These are phyloP conservation scores for Pitta sordida DNA, from an alignment of 2,113 vertebrate species.

Conservation along the genomic window DNA sequence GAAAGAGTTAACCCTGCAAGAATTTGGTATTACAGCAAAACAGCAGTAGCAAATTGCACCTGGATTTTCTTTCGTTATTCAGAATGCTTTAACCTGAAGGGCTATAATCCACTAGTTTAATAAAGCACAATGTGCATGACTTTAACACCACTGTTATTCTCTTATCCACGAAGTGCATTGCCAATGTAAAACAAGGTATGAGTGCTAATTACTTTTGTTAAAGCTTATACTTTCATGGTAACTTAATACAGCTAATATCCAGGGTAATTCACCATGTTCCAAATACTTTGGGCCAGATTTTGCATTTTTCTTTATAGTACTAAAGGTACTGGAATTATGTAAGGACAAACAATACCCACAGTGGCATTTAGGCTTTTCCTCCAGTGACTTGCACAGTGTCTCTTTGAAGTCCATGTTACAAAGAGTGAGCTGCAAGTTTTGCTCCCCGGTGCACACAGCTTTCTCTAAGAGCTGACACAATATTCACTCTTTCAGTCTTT, in stretches of 20 bases:
- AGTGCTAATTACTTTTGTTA: conserved; percentile 33
- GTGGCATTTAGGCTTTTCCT: neutral
- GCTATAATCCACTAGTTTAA: neutral
- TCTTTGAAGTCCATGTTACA: conserved; percentile 8
- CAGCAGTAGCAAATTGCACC: neutral
- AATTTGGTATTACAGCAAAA: neutral
- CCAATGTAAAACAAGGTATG: neutral
- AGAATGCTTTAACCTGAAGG: conserved; percentile 11
- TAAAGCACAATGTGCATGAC: neutral
- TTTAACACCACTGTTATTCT: neutral
- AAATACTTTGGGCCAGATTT: neutral
- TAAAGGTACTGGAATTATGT: neutral
- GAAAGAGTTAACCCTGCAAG: neutral
- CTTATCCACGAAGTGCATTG: neutral
- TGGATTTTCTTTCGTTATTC: neutral
- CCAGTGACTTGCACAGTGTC: neutral
- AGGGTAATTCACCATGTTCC: neutral
- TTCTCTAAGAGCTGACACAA: neutral
- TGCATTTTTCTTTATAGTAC: neutral
- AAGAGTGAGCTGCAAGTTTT: neutral
- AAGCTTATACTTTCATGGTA: neutral
- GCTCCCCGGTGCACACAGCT: neutral
- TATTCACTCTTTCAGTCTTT: neutral
- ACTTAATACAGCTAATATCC: neutral
- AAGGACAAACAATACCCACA: neutral